Evolutionary conservation across 1,140 invertebrate genomes (phyloP).

Genomic region (Drosophila yakuba): DNA sequence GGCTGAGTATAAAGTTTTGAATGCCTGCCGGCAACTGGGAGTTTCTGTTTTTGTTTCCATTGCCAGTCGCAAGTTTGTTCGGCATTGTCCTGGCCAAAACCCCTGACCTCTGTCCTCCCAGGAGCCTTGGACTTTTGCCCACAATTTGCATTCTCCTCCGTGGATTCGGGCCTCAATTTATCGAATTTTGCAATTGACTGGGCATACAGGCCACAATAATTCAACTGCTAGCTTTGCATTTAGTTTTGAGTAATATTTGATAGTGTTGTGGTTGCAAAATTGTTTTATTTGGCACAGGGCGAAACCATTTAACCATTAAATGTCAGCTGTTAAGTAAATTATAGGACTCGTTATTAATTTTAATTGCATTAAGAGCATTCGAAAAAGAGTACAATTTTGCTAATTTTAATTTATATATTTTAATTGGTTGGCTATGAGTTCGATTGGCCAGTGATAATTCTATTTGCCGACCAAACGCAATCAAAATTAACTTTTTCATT

Average conservation of each 20-base stretch:
- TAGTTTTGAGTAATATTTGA: slow-evolving; percentile 34
- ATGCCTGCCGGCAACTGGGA: slow-evolving; percentile 38
- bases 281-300: slow-evolving; percentile 36
- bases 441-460: slow-evolving; percentile 22
- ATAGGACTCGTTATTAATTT: slow-evolving; percentile 28
- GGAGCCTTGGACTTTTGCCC: slow-evolving; percentile 14
- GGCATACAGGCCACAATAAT: slow-evolving; percentile 15
- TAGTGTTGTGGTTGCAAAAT: slow-evolving; percentile 42
- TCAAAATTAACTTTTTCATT: slow-evolving; percentile 17
- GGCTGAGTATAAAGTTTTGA: slow-evolving; percentile 41
- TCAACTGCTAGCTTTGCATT: not conserved
- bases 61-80: slow-evolving; percentile 27
- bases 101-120: slow-evolving; percentile 24
- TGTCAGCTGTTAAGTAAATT: slow-evolving; percentile 55
- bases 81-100: slow-evolving; percentile 16
- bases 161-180: slow-evolving; percentile 53
- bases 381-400: not conserved
- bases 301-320: slow-evolving; percentile 26
- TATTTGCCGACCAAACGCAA: slow-evolving; percentile 2
- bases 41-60: slow-evolving; percentile 50
- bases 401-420: slow-evolving; percentile 17
- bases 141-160: slow-evolving; percentile 25
- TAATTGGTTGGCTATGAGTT: slow-evolving; percentile 13
- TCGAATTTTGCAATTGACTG: slow-evolving; percentile 47
- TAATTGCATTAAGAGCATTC: slow-evolving; percentile 15